Base-by-base conservation (phyloP, 1,140 invertebrate genomes). In the Rhopalosiphum padi region DNA sequence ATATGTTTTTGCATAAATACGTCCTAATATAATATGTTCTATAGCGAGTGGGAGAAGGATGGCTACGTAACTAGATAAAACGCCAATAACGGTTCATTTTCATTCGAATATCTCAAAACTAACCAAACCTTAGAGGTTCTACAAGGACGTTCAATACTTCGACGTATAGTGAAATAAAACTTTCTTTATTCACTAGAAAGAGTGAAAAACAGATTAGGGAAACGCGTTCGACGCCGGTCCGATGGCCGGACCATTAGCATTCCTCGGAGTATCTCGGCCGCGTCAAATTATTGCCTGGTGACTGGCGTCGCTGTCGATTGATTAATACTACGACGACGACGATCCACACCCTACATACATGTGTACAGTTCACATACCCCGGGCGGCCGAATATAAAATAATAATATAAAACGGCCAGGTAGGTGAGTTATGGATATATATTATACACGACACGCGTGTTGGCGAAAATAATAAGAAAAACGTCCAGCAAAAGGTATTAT, bases 401-500 rank as follows among this genome's bases (percentile, higher is more conserved):
- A n/a, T 87, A 87, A n/a, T 87, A 87, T 87, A 87, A 87, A 30
- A 77, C 60, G 60, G 83, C 23, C 83, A 86, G 83, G 83, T 43
- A 83, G 35, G 77, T 18, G n/a, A 83, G 77, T n/a, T 83, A 83
- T 37, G 77, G 77, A 35, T 37, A 83, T 25, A 77, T 23, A 83
- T 37, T 23, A 37, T 83, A 83, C 77, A 86, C 87, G 87, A 86
- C 87, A 51, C 87, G 87, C 21, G 30, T 53, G 23, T 15, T n/a
- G 43, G 43, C 85, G 85, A 88, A 88, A 46, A 88, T 21, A n/a
- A 48, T 48, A 46, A 90, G 88, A 60, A 90, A 90, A 90, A 90
- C 88, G 88, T 90, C 88, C 88, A 37, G 88, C 88, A 11, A 41
- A 55, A 90, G 35, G 37, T 89, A 90, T 90, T 41, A 90, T 90